Percentiles rank a stretch among this genome's conserved stretches.
Conservation (phyloP, 1,140 invertebrate genomes). For the Melitaea cinxia region DNA sequence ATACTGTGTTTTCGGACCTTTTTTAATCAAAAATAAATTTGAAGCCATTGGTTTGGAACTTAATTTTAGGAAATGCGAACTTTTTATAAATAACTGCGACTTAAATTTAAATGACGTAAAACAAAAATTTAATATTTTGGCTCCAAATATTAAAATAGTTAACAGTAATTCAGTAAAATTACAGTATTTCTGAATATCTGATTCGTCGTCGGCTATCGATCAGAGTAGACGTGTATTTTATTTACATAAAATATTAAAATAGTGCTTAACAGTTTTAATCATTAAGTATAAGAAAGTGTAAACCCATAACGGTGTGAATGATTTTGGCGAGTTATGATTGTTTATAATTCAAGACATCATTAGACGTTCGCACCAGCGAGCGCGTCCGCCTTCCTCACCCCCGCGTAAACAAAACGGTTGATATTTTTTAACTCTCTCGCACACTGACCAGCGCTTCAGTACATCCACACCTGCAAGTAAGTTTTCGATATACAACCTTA, state of each 20-base stretch:
- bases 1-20: too few species aligned
- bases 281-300: neutral
- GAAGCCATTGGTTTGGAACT: too few species aligned
- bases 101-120: too few species aligned
- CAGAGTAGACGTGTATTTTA: too few species aligned
- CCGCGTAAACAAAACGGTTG: constrained; percentile 11
- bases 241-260: neutral
- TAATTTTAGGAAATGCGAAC: too few species aligned
- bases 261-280: neutral
- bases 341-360: constrained; percentile 8
- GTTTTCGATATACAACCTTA: neutral
- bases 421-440: constrained; percentile 24
- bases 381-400: constrained; percentile 5
- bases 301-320: neutral
- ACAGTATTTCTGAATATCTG: too few species aligned
- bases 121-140: too few species aligned
- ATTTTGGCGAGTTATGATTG: neutral
- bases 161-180: too few species aligned
- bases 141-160: too few species aligned
- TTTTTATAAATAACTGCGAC: too few species aligned
- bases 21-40: too few species aligned
- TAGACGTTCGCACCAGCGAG: neutral
- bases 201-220: too few species aligned
- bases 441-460: constrained; percentile 15
- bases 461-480: constrained; percentile 9